phyloP scores from a whole-genome alignment of 2,888 invertebrate genomes.

The Archips xylosteana region DNA sequence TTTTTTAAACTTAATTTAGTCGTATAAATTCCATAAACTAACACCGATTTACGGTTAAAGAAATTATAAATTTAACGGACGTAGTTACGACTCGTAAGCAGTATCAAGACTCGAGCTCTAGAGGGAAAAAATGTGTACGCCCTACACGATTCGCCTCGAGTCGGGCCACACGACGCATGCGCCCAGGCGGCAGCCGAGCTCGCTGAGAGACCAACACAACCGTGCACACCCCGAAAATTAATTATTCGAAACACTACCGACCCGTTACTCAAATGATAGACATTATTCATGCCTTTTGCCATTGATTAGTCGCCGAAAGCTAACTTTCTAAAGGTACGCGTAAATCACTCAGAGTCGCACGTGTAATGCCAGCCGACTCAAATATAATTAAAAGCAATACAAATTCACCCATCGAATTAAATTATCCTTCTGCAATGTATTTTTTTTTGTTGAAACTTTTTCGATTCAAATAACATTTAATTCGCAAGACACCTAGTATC shows the following conservation, averaged over 20 bases:
- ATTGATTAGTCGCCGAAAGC: slow-evolving; percentile 60
- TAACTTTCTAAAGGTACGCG: slow-evolving; percentile 45
- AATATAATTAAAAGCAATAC: slow-evolving; percentile 27
- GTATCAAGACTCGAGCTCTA: slow-evolving; percentile 17
- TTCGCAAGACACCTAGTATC: too few relatives aligned
- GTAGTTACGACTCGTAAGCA: not conserved
- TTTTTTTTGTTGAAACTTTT: too few relatives aligned
- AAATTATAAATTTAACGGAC: not conserved
- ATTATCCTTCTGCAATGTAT: too few relatives aligned
- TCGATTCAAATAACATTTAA: too few relatives aligned
- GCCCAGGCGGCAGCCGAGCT: slow-evolving; percentile 56
- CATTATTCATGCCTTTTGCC: slow-evolving; percentile 62
- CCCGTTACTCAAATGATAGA: slow-evolving; percentile 61
- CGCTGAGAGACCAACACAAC: slow-evolving; percentile 63
- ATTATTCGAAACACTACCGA: slow-evolving; percentile 73
- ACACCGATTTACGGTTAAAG: not conserved
- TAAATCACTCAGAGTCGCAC: slow-evolving; percentile 43
- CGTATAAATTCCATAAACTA: not conserved
- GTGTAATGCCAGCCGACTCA: slow-evolving; percentile 24
- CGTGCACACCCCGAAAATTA: slow-evolving; percentile 78
- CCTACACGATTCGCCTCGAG: slow-evolving; percentile 68
- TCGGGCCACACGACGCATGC: slow-evolving; percentile 68
- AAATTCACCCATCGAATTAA: not conserved
- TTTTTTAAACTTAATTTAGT: not conserved
- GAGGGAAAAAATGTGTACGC: slow-evolving; percentile 48